Evolutionary conservation across 2,888 invertebrate species (phyloP), one percentile per base, ranked within the genome.

Genomic region (Dermolepida albohirtum): DNA sequence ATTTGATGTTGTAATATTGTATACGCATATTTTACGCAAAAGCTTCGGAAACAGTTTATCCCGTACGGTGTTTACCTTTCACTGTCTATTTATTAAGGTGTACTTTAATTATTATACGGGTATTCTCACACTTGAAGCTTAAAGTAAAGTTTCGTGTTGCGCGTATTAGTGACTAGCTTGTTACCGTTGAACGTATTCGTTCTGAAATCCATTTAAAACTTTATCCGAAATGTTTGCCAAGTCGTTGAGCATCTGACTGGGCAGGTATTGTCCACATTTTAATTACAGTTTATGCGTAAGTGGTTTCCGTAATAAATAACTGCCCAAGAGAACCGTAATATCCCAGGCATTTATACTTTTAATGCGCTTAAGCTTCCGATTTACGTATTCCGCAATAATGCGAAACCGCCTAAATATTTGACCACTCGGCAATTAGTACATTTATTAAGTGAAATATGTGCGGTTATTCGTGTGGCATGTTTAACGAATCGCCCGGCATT

Each of bases 371-470:
- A 72, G 72, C 73, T 67, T 65, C 70, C 70, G 73, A 72, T 73
- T 73, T 73, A 71, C 71, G 70, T 70, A 67, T 68, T 67, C 57
- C 70, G 69, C 70, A 70, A 70, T 72, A 71, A 69, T 70, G 70
- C 72, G 72, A 74, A 72, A 69, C 66, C 71, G 69, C 67, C 71
- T 63, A 70, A 71, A 72, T 70, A 71, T 73, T 72, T 70, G 68
- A 74, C 74, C 73, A 67, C 72, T 67, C 69, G 55, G 72, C 71
- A 72, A 74, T 74, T 73, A 74, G 73, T 70, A 69, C 57, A 64
- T 64, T 57, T 64, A 66, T 52, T 70, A 67, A 64, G 57, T 64
- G 52, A 57, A 63, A 67, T 70, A 59, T 54, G 54, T 63, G 64
- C 63, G 64, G 67, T 67, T 54, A 44, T 51, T 27, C 41, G 43